Base-by-base conservation (phyloP, 2,797 vertebrate species). In the Scarus forsteni region DNA sequence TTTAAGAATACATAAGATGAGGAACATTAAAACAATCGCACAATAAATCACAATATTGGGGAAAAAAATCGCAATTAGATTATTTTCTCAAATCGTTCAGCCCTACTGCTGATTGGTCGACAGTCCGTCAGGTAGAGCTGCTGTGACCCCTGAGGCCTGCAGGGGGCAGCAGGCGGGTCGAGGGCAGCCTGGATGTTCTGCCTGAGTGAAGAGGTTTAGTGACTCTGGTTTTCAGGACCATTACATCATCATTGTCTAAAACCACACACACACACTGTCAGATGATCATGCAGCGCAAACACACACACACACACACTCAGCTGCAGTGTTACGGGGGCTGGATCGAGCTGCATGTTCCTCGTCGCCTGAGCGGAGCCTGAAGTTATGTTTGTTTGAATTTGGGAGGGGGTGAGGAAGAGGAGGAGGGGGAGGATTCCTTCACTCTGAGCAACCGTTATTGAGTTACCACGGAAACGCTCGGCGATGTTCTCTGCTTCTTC, bases 401-500 rank as follows among this genome's bases (percentile, higher is more conserved):
- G 60, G 74, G 65, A 71, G 69, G 46, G 35, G 13, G 46, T 27
- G 27, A 27, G 16, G 16, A 16, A 27, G 35, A 50, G 36, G 62
- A 60, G 15, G 8, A 38, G 68, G 57, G 56, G 16, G 48, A 73
- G 53, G 53, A 91, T 92, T 92, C 91, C 90, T 90, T 89, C 91
- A 92, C 89, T 91, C 88, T 83, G 85, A 82, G 91, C 84, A 90
- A 92, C 85, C 66, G 70, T 85, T 86, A 75, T 84, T 78, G 81
- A 78, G 90, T 92, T 90, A 79, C 91, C 88, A 90, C 68, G 89
- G 91, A 81, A 91, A 92, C 89, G n/a, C 86, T 79, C 44, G 79
- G 83, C 56, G 54, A 86, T 81, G 77, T 81, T 88, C 80, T 81
- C 67, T 80, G 81, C 80, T 80, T 82, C 74, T 85, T 60, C 63